Evolutionary conservation across 2,888 invertebrate genomes (phyloP), one percentile per base, ranked within the genome.

Genomic region (Ecliptopera silaceata): DNA sequence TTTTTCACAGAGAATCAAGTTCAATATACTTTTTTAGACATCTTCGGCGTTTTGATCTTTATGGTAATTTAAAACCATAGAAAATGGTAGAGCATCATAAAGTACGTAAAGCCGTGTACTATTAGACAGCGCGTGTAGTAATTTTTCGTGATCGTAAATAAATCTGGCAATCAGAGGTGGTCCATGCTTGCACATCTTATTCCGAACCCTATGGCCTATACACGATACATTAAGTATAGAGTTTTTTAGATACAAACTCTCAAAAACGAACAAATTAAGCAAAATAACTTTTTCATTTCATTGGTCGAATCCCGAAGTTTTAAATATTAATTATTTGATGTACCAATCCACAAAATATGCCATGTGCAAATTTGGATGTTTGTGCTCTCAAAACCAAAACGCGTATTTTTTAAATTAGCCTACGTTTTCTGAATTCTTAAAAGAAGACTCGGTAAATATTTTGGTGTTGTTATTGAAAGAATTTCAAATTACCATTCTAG

Each of bases 211-310:
- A 59, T 58, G 58, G 56, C n/a, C n/a, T n/a, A n/a, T n/a, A 59
- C 69, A 70, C 50, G 61, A 68, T 70, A 66, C 61, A 61, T 61
- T 36, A 58, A 59, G 54, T 64, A 59, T 59, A 61, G 50, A 55
- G 41, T 63, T 75, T 75, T 75, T 74, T 75, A n/a, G 68, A 55
- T 61, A 44, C 57, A 51, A n/a, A n/a, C n/a, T n/a, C n/a, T n/a
- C n/a, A n/a, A n/a, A n/a, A n/a, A n/a, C n/a, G n/a, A n/a, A n/a
- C n/a, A n/a, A n/a, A n/a, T n/a, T n/a, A n/a, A n/a, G n/a, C n/a
- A n/a, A n/a, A n/a, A n/a, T n/a, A n/a, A n/a, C n/a, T n/a, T n/a
- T n/a, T n/a, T n/a, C n/a, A n/a, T n/a, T n/a, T n/a, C n/a, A n/a
- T n/a, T n/a, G n/a, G n/a, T n/a, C n/a, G n/a, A n/a, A n/a, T n/a